These are phyloP conservation scores for Lepidurus apus DNA, from an alignment of 1,140 invertebrate genomes.

Conservation along the genomic window DNA sequence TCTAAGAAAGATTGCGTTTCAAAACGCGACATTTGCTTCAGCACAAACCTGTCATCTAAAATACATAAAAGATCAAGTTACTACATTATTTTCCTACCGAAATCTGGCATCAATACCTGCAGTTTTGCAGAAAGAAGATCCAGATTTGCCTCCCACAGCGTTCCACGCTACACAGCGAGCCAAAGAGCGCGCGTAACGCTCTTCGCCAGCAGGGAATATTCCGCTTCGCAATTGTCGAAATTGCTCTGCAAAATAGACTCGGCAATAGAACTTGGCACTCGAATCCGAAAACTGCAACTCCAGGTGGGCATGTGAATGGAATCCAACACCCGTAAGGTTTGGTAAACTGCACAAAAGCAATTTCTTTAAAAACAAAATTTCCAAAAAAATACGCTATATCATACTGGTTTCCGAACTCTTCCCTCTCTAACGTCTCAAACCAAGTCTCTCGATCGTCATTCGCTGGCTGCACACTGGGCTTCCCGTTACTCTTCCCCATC, in stretches of 20 bases:
- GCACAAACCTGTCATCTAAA: conserved; percentile 89
- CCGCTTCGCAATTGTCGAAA: conserved; percentile 68
- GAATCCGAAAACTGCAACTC: conserved; percentile 71
- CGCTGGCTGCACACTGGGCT: neutral
- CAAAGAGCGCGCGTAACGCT: conserved; percentile 71
- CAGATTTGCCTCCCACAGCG: conserved; percentile 92
- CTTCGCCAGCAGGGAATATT: conserved; percentile 65
- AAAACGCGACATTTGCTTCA: conserved; percentile 91
- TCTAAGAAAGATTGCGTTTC: conserved; percentile 90
- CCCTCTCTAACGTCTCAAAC: neutral
- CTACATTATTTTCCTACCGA: conserved; percentile 23
- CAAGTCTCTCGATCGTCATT: neutral
- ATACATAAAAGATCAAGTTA: conserved; percentile 35
- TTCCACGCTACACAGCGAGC: conserved; percentile 87
- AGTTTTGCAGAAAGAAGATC: conserved; percentile 92
- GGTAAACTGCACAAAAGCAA: neutral
- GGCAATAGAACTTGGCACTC: conserved; percentile 72
- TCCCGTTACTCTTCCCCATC: neutral
- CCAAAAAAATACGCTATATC: neutral
- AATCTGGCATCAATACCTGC: conserved; percentile 53
- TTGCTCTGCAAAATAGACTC: conserved; percentile 77
- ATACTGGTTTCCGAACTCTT: neutral
- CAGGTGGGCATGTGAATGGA: conserved; percentile 50
- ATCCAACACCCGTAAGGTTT: neutral
- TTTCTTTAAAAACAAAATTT: neutral